A percentile compares a stretch with the other conserved stretches of the same genome.
Evolutionary conservation across 2,113 vertebrate genomes (phyloP).

Genomic region (Salvelinus fontinalis): DNA sequence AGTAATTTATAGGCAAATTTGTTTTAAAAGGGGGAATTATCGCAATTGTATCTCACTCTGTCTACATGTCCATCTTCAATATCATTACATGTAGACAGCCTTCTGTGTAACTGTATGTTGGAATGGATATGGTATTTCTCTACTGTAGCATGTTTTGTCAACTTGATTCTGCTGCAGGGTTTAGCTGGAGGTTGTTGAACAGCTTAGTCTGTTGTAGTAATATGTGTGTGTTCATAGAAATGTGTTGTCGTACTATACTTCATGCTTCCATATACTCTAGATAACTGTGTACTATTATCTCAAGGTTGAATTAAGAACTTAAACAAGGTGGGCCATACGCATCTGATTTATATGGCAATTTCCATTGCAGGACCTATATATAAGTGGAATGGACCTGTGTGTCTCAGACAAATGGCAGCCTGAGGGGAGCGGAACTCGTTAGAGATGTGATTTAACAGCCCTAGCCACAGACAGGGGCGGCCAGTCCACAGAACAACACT

Average conservation of each 20-base stretch:
- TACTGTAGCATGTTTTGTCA: neutral
- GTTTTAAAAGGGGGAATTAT: neutral
- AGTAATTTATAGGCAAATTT: slow-evolving; percentile 30
- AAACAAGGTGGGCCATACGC: slow-evolving; percentile 4
- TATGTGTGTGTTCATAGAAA: too few relatives aligned
- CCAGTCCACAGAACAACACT: neutral
- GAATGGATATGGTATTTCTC: neutral
- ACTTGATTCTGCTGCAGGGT: neutral
- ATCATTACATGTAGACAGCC: neutral
- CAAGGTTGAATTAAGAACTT: slow-evolving; percentile 16
- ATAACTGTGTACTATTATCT: neutral
- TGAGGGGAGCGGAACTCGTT: slow-evolving; percentile 28
- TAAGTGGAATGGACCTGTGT: slow-evolving; percentile 24
- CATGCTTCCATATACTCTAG: neutral
- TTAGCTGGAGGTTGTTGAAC: neutral
- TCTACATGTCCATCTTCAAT: neutral
- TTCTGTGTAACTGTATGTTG: neutral
- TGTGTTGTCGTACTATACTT: neutral
- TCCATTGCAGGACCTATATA: slow-evolving; percentile 13
- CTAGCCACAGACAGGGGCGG: neutral
- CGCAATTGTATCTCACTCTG: neutral
- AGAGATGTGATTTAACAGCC: slow-evolving; percentile 37
- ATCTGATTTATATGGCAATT: slow-evolving; percentile 15
- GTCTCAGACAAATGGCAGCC: slow-evolving; percentile 34
- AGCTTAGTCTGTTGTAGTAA: neutral